These are phyloP conservation scores for Tangara arthus DNA, from an alignment of 2,797 vertebrate species.

Conservation along the genomic window DNA sequence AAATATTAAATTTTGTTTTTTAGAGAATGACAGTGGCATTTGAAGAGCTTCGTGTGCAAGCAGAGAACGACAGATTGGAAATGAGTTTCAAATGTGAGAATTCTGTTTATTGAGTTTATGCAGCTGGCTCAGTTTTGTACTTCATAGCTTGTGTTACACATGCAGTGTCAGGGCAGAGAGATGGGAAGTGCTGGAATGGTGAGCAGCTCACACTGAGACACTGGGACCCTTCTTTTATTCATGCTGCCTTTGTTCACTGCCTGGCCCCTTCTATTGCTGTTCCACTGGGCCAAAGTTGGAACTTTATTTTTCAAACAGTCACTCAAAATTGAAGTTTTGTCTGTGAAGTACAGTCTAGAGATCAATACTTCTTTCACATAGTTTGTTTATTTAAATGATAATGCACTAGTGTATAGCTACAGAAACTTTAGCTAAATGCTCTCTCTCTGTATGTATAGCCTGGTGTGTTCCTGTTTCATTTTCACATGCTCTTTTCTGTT, in stretches of 20 bases:
- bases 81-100: conserved; percentile 82
- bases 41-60: conserved; percentile 83
- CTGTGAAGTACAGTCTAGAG: not conserved
- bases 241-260: not conserved
- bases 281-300: not conserved
- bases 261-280: not conserved
- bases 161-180: not conserved
- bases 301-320: not conserved
- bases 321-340: not conserved
- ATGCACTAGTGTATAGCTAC: not conserved
- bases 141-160: not conserved
- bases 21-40: conserved; percentile 86
- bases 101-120: not conserved
- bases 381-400: not conserved
- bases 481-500: not conserved
- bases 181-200: not conserved
- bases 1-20: conserved; percentile 23
- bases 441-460: not conserved
- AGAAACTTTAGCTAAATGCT: not conserved
- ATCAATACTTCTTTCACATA: not conserved
- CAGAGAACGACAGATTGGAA: conserved; percentile 84
- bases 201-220: not conserved
- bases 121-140: not conserved
- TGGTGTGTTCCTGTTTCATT: not conserved
- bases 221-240: not conserved